These are phyloP conservation scores for Pasiphila rectangulata DNA, from an alignment of 2,888 invertebrate genomes.

Conservation along the genomic window DNA sequence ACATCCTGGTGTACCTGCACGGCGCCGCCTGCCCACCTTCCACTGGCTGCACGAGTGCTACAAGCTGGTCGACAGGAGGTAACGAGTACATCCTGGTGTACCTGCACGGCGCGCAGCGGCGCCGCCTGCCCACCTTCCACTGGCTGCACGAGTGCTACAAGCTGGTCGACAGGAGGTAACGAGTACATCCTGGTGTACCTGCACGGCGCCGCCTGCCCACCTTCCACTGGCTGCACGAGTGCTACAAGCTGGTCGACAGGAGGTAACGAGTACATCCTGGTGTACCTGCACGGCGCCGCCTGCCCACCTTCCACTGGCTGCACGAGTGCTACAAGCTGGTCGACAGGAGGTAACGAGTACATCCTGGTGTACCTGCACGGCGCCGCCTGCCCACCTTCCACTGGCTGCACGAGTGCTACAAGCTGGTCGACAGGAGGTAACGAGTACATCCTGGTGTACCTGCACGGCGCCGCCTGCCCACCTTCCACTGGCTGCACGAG, in stretches of 20 bases:
- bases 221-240: constrained; percentile 92
- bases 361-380: no score
- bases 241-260: constrained; percentile 89
- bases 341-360: no score
- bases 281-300: constrained; percentile 94
- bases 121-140: no score
- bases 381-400: constrained; percentile 89
- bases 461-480: constrained; percentile 91
- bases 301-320: no score
- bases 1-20: no score
- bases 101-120: constrained; percentile 92
- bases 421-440: constrained; percentile 86
- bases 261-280: constrained; percentile 84
- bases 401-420: constrained; percentile 93
- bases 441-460: constrained; percentile 90
- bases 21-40: constrained; percentile 88
- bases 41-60: constrained; percentile 93
- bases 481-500: no score
- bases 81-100: constrained; percentile 89
- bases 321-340: no score
- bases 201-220: constrained; percentile 88
- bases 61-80: constrained; percentile 87
- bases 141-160: no score
- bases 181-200: no score
- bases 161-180: no score